These are phyloP conservation scores for Scaptomyza hsui DNA, from an alignment of 1,140 invertebrate species.

Conservation along the genomic window DNA sequence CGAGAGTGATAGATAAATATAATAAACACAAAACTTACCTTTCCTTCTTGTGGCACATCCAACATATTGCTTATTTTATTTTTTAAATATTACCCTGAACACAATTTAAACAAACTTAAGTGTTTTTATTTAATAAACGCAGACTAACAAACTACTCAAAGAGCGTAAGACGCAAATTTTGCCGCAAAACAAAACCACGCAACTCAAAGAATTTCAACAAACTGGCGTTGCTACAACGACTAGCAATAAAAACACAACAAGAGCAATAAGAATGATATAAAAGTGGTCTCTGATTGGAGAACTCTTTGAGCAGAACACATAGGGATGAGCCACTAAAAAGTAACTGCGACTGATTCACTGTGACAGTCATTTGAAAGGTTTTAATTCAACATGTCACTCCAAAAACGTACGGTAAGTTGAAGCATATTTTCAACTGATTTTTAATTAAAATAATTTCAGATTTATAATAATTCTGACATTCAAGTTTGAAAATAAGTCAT, in stretches of 20 bases:
- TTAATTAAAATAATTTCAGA: background rate
- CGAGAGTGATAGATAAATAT: background rate
- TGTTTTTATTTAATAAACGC: conserved; percentile 7
- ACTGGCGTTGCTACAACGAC: conserved; percentile 19
- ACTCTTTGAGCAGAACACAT: conserved; percentile 15
- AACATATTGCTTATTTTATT: conserved; percentile 64
- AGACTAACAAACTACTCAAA: conserved; percentile 1
- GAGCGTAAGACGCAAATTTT: conserved; percentile 7
- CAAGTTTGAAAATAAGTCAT: background rate
- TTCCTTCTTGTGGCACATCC: conserved; percentile 78
- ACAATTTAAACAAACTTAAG: background rate
- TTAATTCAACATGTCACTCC: background rate
- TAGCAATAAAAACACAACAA: conserved; percentile 47
- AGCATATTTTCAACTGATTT: background rate
- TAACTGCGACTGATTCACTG: conserved; percentile 4
- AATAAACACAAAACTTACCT: conserved; percentile 54
- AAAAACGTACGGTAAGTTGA: background rate
- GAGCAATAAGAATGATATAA: conserved; percentile 61
- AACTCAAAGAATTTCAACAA: conserved; percentile 47
- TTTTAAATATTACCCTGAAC: background rate
- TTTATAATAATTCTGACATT: background rate
- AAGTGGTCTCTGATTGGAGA: conserved; percentile 46
- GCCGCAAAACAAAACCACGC: conserved; percentile 20
- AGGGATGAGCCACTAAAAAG: conserved; percentile 21
- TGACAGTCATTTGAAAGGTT: background rate